A percentile compares a stretch with the other conserved stretches of the same genome.
Evolutionary conservation across 2,113 vertebrate species (phyloP).

Genomic region (Oreochromis tanganicae): DNA sequence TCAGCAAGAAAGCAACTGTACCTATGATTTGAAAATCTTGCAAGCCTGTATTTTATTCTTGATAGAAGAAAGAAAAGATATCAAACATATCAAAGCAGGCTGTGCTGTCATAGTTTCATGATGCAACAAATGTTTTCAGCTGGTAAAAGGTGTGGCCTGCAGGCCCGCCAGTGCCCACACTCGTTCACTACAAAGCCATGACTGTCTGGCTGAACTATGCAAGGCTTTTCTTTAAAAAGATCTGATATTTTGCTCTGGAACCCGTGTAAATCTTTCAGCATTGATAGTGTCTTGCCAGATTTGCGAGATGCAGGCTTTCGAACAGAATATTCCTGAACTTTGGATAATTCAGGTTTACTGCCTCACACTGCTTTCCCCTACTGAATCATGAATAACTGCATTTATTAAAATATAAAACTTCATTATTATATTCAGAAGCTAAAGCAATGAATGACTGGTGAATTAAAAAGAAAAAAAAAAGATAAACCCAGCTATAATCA

Average conservation of each 20-base stretch:
- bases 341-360: no score
- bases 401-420: not conserved
- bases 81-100: not conserved
- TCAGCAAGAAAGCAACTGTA: not conserved
- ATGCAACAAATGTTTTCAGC: no score
- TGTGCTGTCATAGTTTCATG: no score
- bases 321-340: no score
- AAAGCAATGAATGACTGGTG: not conserved
- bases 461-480: rapidly evolving
- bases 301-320: not conserved
- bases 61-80: not conserved
- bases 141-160: no score
- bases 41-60: not conserved
- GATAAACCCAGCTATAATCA: not conserved
- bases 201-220: no score
- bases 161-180: no score
- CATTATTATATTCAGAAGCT: not conserved
- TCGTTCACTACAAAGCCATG: no score
- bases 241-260: not conserved
- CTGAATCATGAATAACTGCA: not conserved
- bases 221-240: no score
- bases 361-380: not conserved
- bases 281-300: not conserved
- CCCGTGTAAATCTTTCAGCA: not conserved
- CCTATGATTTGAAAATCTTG: not conserved